phyloP scores from a whole-genome alignment of 2,888 invertebrate genomes.

The Agonopterix alstromeriana region DNA sequence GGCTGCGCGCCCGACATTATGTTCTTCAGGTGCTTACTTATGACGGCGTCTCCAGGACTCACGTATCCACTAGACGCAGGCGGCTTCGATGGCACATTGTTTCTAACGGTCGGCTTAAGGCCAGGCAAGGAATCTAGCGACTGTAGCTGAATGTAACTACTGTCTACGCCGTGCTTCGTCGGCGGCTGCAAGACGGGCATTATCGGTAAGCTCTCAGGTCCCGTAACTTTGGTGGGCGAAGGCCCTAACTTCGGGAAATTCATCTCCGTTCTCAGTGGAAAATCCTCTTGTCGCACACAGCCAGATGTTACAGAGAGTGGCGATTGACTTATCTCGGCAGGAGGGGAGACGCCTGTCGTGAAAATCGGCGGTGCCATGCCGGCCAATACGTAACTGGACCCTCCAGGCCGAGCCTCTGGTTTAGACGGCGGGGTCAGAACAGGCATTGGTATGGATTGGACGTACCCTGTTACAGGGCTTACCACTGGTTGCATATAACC shows the following conservation, averaged over 20 bases:
- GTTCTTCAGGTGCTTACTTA: slow-evolving; percentile 64
- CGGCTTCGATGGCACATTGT: slow-evolving; percentile 45
- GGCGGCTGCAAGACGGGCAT: slow-evolving; percentile 61
- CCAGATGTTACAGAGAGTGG: slow-evolving; percentile 37
- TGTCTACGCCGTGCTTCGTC: slow-evolving; percentile 49
- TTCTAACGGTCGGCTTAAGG: slow-evolving; percentile 50
- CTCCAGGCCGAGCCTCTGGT: slow-evolving; percentile 35
- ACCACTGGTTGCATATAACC: slow-evolving; percentile 18
- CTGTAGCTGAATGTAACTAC: slow-evolving; percentile 64
- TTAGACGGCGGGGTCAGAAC: slow-evolving; percentile 25
- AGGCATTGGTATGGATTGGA: slow-evolving; percentile 40
- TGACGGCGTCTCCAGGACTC: slow-evolving; percentile 58
- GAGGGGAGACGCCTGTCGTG: slow-evolving; percentile 43
- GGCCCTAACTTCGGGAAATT: slow-evolving; percentile 50
- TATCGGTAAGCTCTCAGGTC: slow-evolving; percentile 63
- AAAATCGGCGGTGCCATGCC: slow-evolving; percentile 57
- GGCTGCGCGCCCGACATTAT: slow-evolving; percentile 49
- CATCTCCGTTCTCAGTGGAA: slow-evolving; percentile 46
- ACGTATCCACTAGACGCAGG: slow-evolving; percentile 53
- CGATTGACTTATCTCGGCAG: slow-evolving; percentile 27
- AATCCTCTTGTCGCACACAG: slow-evolving; percentile 59
- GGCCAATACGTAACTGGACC: slow-evolving; percentile 67
- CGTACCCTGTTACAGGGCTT: slow-evolving; percentile 44
- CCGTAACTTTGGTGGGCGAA: slow-evolving; percentile 46
- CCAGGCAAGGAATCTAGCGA: slow-evolving; percentile 59